Evolutionary conservation across 2,888 invertebrate species (phyloP).

Genomic region (Aphidoletes aphidimyza): DNA sequence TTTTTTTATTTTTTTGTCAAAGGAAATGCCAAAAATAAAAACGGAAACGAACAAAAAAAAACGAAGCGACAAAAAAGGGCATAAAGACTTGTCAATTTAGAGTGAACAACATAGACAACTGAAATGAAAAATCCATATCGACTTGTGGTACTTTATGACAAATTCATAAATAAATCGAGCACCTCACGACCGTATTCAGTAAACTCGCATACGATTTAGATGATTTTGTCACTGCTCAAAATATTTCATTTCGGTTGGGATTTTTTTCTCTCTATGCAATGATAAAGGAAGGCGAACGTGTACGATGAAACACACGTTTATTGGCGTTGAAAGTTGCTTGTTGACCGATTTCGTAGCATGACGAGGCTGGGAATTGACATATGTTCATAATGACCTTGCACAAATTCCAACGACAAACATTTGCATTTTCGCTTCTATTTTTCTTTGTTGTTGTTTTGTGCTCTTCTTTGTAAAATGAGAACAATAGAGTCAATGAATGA

Average conservation of each 20-base stretch:
- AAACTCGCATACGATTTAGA: no score
- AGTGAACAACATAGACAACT: background rate
- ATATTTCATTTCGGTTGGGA: no score
- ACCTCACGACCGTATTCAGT: no score
- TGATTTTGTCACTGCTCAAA: no score
- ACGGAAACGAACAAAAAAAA: background rate
- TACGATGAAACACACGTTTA: background rate
- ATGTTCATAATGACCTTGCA: slow-evolving; percentile 36
- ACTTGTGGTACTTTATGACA: background rate
- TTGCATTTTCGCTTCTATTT: background rate
- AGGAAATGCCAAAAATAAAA: no score
- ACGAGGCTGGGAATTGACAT: background rate
- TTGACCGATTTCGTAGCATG: slow-evolving; percentile 10
- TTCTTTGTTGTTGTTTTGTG: no score
- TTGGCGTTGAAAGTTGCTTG: background rate
- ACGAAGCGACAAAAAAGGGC: background rate
- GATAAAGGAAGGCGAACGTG: no score
- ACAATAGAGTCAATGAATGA: no score
- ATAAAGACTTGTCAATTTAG: no score
- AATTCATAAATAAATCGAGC: background rate
- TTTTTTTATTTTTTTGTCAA: no score
- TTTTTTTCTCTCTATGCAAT: no score
- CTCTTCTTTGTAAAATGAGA: no score
- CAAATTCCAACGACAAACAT: background rate
- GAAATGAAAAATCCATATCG: slow-evolving; percentile 31